phyloP scores from a whole-genome alignment of 2,797 vertebrate genomes.

The Silurus lanzhouensis region DNA sequence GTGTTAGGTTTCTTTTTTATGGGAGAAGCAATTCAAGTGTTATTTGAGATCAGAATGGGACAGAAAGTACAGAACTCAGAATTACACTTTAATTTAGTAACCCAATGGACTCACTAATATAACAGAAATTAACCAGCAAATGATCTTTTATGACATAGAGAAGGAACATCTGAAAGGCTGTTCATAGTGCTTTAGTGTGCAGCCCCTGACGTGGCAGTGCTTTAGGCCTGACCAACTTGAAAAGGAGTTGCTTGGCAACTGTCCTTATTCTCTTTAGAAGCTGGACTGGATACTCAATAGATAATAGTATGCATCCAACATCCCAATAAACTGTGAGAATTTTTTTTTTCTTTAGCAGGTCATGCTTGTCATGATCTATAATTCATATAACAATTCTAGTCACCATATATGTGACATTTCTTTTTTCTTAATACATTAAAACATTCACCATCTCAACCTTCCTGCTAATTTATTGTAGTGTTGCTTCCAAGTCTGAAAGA shows the following conservation, averaged over 20 bases:
- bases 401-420: neutral
- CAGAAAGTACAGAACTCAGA: neutral
- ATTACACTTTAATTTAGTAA: neutral
- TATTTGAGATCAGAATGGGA: neutral
- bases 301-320: slow-evolving; percentile 11
- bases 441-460: neutral
- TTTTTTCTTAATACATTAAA: neutral
- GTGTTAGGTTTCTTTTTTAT: slow-evolving; percentile 1
- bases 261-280: slow-evolving; percentile 15
- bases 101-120: slow-evolving; percentile 1
- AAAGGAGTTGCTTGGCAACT: slow-evolving; percentile 58
- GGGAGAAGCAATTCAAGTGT: neutral
- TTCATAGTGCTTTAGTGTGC: slow-evolving; percentile 35
- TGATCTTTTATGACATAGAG: slow-evolving; percentile 15
- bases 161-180: slow-evolving; percentile 44
- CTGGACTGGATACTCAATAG: slow-evolving; percentile 14
- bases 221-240: slow-evolving; percentile 47
- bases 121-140: slow-evolving; percentile 22
- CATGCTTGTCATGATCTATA: neutral
- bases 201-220: slow-evolving; percentile 36
- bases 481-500: neutral
- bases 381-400: neutral
- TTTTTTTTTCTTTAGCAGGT: neutral
- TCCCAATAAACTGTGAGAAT: neutral
- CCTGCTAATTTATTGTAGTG: neutral